Conservation (phyloP, 1,140 invertebrate genomes). For the Agraylea sexmaculata region DNA sequence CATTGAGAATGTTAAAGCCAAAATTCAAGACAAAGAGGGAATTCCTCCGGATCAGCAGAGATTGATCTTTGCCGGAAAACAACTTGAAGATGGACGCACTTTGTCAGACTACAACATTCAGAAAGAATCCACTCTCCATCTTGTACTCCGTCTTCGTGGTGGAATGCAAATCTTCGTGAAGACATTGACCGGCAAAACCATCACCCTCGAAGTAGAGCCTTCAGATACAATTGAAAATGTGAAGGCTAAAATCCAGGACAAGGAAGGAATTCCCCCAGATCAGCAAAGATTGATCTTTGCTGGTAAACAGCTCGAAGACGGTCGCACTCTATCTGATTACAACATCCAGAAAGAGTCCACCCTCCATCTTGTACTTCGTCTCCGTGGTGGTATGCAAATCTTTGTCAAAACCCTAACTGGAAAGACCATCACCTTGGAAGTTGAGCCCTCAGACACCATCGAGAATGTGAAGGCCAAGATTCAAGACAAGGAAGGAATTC, state of each 20-base stretch:
- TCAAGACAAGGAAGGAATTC: slow-evolving; percentile 60
- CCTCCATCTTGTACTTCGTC: slow-evolving; percentile 49
- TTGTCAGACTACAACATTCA: slow-evolving; percentile 56
- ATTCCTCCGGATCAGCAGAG: slow-evolving; percentile 59
- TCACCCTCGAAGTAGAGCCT: slow-evolving; percentile 55
- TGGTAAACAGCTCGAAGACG: slow-evolving; percentile 59
- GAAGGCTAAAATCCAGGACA: slow-evolving; percentile 64
- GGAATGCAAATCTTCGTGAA: slow-evolving; percentile 56
- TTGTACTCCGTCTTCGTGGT: slow-evolving; percentile 48
- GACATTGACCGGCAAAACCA: slow-evolving; percentile 57
- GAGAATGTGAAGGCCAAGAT: slow-evolving; percentile 74
- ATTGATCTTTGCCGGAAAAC: slow-evolving; percentile 60
- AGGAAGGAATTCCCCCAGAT: slow-evolving; percentile 50
- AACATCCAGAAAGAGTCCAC: slow-evolving; percentile 55
- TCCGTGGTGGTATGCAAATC: slow-evolving; percentile 70
- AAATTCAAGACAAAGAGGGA: slow-evolving; percentile 65
- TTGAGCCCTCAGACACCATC: slow-evolving; percentile 64
- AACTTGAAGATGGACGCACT: slow-evolving; percentile 55
- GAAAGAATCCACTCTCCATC: slow-evolving; percentile 59
- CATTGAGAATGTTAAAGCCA: slow-evolving; percentile 68
- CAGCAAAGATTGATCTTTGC: slow-evolving; percentile 51
- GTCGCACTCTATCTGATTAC: slow-evolving; percentile 52
- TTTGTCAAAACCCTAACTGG: slow-evolving; percentile 73
- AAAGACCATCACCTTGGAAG: slow-evolving; percentile 72
- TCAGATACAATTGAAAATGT: slow-evolving; percentile 65